Conservation (phyloP, 2,113 vertebrate species). For the Triplophysa rosa region DNA sequence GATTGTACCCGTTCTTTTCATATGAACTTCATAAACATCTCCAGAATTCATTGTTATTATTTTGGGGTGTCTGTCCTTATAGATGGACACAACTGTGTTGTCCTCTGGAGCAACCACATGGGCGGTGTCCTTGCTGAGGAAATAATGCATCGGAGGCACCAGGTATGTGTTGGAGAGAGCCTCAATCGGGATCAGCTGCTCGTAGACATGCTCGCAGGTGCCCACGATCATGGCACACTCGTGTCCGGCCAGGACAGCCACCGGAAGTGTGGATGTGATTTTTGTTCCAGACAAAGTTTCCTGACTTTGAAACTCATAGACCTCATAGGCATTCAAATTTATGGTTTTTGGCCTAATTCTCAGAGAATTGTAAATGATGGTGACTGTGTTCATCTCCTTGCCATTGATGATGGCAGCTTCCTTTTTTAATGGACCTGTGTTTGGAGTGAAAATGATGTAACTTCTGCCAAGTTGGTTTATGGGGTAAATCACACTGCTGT, state of each 20-base stretch:
- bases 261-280: constrained; percentile 44
- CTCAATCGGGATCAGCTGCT: constrained; percentile 55
- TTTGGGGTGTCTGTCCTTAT: background rate
- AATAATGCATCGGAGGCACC: constrained; percentile 48
- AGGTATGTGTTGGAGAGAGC: constrained; percentile 52
- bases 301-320: constrained; percentile 45
- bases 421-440: constrained; percentile 12
- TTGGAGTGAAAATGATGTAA: constrained; percentile 56
- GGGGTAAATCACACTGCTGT: constrained; percentile 55
- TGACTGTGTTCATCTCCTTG: constrained; percentile 51
- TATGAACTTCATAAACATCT: background rate
- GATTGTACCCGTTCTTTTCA: constrained; percentile 5
- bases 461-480: constrained; percentile 48
- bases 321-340: constrained; percentile 43
- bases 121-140: constrained; percentile 30
- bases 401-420: constrained; percentile 55
- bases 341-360: constrained; percentile 13
- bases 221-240: constrained; percentile 33
- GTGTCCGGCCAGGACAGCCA: constrained; percentile 56
- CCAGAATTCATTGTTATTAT: constrained; percentile 45
- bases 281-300: constrained; percentile 49
- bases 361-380: background rate
- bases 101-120: constrained; percentile 56
- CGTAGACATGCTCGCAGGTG: constrained; percentile 57
- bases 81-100: constrained; percentile 47